Conservation (phyloP, 2,113 vertebrate species). For the Narcine bancroftii region DNA sequence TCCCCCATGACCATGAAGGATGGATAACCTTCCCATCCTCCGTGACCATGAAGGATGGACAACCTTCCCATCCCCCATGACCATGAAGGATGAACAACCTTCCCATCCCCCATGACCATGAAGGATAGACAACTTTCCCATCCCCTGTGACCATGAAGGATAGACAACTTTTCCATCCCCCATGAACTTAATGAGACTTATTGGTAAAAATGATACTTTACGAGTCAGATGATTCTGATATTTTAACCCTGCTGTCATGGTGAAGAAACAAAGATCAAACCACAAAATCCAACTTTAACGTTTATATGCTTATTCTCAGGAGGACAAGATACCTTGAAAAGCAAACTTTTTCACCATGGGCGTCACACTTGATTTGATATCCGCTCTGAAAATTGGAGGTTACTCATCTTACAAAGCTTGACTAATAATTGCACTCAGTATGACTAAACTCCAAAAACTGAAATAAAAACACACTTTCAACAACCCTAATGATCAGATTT, state of each 20-base stretch:
- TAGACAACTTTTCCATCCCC: neutral
- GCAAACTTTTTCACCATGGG: neutral
- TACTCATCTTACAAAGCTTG: neutral
- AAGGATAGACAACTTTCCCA: neutral
- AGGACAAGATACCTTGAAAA: neutral
- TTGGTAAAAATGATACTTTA: neutral
- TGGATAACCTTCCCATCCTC: neutral
- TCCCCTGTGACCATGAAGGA: neutral
- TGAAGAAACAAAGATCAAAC: neutral
- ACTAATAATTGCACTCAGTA: neutral
- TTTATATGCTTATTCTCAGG: neutral
- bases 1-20: neutral
- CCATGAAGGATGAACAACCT: too few species aligned
- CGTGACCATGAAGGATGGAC: neutral
- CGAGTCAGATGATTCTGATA: neutral
- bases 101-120: neutral
- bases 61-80: neutral
- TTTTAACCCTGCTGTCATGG: neutral
- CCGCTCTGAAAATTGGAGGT: neutral
- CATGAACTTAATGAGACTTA: neutral
- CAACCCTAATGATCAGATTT: neutral
- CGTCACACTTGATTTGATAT: neutral
- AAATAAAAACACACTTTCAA: neutral
- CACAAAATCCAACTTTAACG: neutral
- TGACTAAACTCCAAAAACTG: slow-evolving; percentile 6